Evolutionary conservation across 2,113 vertebrate genomes (phyloP).

Genomic region (Budorcas taxicolor): DNA sequence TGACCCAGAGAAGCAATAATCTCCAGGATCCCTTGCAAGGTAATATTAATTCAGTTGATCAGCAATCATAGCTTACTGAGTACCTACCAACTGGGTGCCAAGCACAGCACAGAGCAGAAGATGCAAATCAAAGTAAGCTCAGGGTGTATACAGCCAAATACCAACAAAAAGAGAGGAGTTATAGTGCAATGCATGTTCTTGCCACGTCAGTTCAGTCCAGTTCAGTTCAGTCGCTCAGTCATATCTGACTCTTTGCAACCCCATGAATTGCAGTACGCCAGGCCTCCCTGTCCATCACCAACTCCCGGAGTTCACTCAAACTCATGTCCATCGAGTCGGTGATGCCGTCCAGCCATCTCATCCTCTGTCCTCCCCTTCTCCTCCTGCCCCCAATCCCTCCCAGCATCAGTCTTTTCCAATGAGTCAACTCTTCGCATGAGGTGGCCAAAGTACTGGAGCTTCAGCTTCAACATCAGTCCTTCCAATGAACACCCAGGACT

Average conservation of each 20-base stretch:
- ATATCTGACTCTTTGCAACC: fast-evolving
- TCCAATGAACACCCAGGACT: too few species aligned
- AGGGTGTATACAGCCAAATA: background rate
- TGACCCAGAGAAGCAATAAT: background rate
- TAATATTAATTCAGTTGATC: background rate
- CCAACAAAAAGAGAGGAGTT: fast-evolving
- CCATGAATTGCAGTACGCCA: fast-evolving
- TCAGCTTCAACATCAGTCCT: too few species aligned
- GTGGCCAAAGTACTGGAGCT: too few species aligned
- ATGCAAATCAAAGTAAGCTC: background rate
- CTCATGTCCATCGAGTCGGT: fast-evolving
- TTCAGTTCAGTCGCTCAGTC: too few species aligned
- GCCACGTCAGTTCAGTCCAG: background rate
- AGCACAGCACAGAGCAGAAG: background rate
- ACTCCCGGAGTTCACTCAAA: fast-evolving
- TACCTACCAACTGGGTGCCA: background rate
- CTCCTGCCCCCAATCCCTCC: too few species aligned
- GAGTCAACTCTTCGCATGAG: too few species aligned
- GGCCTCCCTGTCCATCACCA: too few species aligned
- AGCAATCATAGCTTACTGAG: background rate
- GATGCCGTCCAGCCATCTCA: too few species aligned
- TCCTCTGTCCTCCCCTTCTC: too few species aligned
- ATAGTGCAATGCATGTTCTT: background rate
- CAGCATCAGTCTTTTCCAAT: too few species aligned
- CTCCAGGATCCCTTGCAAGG: background rate